Evolutionary conservation across 2,113 vertebrate genomes (phyloP).

Genomic region (Callopanchax toddi): DNA sequence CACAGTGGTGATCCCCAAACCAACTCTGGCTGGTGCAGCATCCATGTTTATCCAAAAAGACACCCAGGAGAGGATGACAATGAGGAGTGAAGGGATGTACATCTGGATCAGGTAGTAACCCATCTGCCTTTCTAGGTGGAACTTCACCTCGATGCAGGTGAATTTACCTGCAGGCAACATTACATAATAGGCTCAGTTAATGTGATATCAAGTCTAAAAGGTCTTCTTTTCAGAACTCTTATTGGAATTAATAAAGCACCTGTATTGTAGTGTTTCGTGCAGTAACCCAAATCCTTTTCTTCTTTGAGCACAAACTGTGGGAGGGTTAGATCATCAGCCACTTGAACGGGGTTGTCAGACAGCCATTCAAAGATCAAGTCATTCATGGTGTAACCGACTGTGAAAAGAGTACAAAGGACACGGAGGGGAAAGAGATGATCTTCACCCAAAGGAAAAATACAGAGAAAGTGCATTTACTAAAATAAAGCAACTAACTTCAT

Average conservation of each 20-base stretch:
- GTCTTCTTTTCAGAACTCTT: neutral
- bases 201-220: neutral
- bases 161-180: conserved; percentile 83
- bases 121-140: conserved; percentile 94
- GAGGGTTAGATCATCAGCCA: conserved; percentile 91
- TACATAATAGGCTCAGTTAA: neutral
- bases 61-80: conserved; percentile 93
- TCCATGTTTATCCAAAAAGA: conserved; percentile 98
- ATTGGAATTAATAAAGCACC: conserved; percentile 73
- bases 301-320: conserved; percentile 93
- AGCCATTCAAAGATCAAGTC: conserved; percentile 94
- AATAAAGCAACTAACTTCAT: neutral
- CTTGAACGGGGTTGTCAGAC: conserved; percentile 88
- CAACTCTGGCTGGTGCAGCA: conserved; percentile 88
- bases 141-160: conserved; percentile 94
- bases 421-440: conserved; percentile 6
- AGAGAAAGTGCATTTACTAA: neutral
- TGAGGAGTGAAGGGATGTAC: conserved; percentile 94
- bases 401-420: conserved; percentile 28
- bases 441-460: conserved; percentile 8
- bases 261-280: conserved; percentile 95
- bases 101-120: conserved; percentile 97
- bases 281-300: conserved; percentile 92
- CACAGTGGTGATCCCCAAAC: conserved; percentile 92
- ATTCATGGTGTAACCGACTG: conserved; percentile 96